Conservation (phyloP, 2,888 invertebrate genomes). For the Pilophorus perplexus region DNA sequence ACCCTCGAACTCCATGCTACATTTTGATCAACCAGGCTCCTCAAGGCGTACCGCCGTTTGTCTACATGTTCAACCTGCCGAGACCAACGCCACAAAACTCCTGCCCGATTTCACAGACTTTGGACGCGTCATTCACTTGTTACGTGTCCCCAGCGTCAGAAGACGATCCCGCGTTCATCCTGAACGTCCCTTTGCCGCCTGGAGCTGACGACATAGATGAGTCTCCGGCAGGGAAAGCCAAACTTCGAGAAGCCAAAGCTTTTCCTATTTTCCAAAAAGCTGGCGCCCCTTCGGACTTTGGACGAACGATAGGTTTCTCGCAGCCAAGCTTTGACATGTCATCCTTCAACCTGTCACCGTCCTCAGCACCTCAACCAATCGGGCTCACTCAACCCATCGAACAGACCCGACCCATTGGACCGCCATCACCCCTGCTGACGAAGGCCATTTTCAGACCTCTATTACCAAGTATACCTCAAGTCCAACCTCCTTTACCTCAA, state of each 20-base stretch:
- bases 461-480: too few relatives aligned
- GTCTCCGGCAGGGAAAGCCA: conserved; percentile 12
- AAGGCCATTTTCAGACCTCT: conserved; percentile 12
- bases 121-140: conserved; percentile 17
- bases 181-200: conserved; percentile 28
- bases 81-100: conserved; percentile 9
- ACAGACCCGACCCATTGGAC: background rate
- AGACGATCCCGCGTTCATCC: conserved; percentile 29
- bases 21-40: background rate
- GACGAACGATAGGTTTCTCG: background rate
- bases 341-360: background rate
- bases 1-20: conserved; percentile 37
- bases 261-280: conserved; percentile 14
- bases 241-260: conserved; percentile 13
- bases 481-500: too few relatives aligned
- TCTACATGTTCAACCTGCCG: conserved; percentile 39
- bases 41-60: conserved; percentile 25
- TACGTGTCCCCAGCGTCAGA: background rate
- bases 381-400: background rate
- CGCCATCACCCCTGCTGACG: conserved; percentile 15
- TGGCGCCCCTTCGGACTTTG: background rate
- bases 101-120: conserved; percentile 32
- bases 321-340: background rate
- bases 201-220: conserved; percentile 35
- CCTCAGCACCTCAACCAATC: background rate